phyloP scores from a whole-genome alignment of 2,888 invertebrate species.

The Noctua comes region DNA sequence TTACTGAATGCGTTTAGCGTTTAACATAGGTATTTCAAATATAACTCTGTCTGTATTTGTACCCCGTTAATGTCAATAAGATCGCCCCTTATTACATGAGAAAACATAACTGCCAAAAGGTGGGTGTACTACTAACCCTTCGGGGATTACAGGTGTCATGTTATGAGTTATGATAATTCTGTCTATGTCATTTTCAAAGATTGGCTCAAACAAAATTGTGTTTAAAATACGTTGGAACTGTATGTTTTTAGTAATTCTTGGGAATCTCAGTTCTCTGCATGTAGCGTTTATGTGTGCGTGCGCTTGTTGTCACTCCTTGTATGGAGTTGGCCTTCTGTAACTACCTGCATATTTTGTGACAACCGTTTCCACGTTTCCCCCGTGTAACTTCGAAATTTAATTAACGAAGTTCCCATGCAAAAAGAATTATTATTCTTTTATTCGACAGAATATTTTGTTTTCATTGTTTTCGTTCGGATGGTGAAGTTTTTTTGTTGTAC shows the following conservation, averaged over 20 bases:
- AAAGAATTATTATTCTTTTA: constrained; percentile 48
- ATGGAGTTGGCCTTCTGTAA: neutral
- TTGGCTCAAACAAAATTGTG: neutral
- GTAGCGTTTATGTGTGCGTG: neutral
- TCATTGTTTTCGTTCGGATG: constrained; percentile 26
- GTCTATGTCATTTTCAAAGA: neutral
- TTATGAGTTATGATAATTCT: neutral
- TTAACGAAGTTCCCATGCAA: constrained; percentile 44
- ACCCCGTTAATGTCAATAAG: neutral
- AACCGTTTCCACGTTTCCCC: constrained; percentile 28
- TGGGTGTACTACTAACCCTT: neutral
- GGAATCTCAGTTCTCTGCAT: neutral
- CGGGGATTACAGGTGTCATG: neutral
- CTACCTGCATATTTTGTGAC: constrained; percentile 6
- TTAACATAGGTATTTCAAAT: neutral
- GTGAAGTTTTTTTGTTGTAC: constrained; percentile 26
- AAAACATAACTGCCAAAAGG: neutral
- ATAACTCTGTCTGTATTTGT: neutral
- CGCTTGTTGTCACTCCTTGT: neutral
- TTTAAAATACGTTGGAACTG: neutral
- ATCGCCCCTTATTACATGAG: neutral
- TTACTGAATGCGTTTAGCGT: neutral
- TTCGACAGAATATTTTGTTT: constrained; percentile 30
- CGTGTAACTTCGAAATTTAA: constrained; percentile 51
- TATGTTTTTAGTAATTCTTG: neutral